Base-by-base conservation (phyloP, 2,888 invertebrate species). In the Eueremaeus valkanovi region DNA sequence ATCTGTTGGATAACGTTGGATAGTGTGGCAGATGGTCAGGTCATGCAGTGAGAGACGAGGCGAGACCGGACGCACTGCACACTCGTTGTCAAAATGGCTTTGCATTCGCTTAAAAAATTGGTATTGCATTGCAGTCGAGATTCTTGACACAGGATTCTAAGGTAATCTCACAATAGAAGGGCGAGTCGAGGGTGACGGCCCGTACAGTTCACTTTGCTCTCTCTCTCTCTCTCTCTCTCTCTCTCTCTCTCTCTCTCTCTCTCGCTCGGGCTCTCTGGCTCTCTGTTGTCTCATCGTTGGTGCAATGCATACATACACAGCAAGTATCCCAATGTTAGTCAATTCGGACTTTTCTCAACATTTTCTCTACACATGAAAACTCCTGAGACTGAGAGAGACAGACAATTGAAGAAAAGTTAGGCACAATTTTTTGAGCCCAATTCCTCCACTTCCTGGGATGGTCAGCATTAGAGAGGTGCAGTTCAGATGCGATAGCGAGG, bases 171-270 rank as follows among this genome's bases (percentile, higher is more conserved):
- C 70, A 70, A 70, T 70, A 24, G 70, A 70, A 45, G 70, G 70
- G 70, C 70, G 70, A 70, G 70, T 70, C 45, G 29, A 70, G 70
- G 70, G 70, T 70, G 70, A 70, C 70, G 70, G 70, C 70, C 70
- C 45, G 3, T 45, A 70, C 45, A 70, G 27, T 27, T 70, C n/a
- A 68, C 36, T 68, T n/a, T n/a, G 21, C 5, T 3, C n/a, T 55
- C 55, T 9, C n/a, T n/a, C n/a, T n/a, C n/a, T n/a, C n/a, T n/a
- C n/a, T n/a, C n/a, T n/a, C n/a, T n/a, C n/a, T n/a, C n/a, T n/a
- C n/a, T n/a, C n/a, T n/a, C n/a, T n/a, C n/a, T n/a, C n/a, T n/a
- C n/a, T n/a, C n/a, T n/a, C n/a, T n/a, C n/a, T n/a, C n/a, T n/a
- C n/a, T n/a, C n/a, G n/a, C n/a, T n/a, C n/a, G 70, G 24, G 27